Evolutionary conservation across 2,888 invertebrate genomes (phyloP), one percentile per base, ranked within the genome.

Genomic region (Poecilus cupreus): DNA sequence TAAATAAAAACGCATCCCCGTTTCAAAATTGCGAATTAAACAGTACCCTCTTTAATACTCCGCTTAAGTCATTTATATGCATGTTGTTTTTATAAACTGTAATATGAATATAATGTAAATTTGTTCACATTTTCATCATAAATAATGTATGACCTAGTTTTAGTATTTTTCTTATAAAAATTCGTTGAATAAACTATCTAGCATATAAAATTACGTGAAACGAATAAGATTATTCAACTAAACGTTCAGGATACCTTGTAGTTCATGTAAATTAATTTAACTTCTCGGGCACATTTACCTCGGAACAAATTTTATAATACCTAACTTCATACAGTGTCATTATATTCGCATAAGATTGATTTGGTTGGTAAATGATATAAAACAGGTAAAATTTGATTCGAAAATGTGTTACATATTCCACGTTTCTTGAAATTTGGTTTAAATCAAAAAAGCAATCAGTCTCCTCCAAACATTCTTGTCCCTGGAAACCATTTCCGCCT

Each of bases 161-260:
- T 68, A 68, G 16, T 68, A 68, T 68, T 68, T 68, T 68, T 68
- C 68, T 68, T 68, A 68, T 68, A 68, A 68, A 68, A 68, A 68
- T 68, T 68, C 68, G 68, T 68, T 68, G 68, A 68, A 68, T 68
- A 68, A 68, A 68, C 68, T 68, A 68, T 68, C 68, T 39, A 10
- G 39, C 68, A n/a, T 68, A 68, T 68, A 68, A 39, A 43, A 68
- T 39, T 39, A 39, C 22, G 68, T 68, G 8, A 13, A 64, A 32
- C 32, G 10, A 68, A 68, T 20, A 68, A 68, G 18, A 68, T 68
- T 39, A 68, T 68, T 18, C 11, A 37, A 39, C 68, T 39, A 68
- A 68, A 68, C 39, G 68, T 43, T 60, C 26, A 60, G 11, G 26
- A 60, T 60, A 60, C 39, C 37, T 39, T 68, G 39, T 37, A 68